Evolutionary conservation across 2,797 vertebrate species (phyloP), one percentile per base, ranked within the genome.

Genomic region (Trachops cirrhosus): DNA sequence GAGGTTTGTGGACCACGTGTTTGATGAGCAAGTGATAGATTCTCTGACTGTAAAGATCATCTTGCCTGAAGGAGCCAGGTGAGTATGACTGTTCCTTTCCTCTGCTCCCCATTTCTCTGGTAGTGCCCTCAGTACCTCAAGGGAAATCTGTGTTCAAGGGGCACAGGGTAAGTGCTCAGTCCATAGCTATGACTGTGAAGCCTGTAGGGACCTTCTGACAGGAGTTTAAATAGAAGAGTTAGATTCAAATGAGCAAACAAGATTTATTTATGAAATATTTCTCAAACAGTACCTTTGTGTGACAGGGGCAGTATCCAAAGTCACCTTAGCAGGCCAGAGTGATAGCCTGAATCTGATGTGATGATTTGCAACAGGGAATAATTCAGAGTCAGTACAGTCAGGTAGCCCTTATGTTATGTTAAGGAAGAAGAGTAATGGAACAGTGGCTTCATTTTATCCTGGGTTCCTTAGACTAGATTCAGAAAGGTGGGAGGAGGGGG

Each of bases 21-120:
- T 99, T 93, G 99, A 99, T 83, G 99, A 99, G 93, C 99, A 99
- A 97, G 99, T 99, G 80, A 99, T 99, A 1, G 99, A 99, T 95
- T 98, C 98, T 14, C 98, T 99, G 94, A 99, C 99, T 0, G 99
- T 99, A 95, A 99, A 99, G 98, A 99, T 99, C 5, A 99, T 99
- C 97, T 98, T 99, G 59, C 99, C 99, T 29, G 99, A 99, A 98
- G 99, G 99, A 50, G 99, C 99, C 97, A 99, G 99, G 99, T 99
- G 97, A 98, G 99, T 98, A 62, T 71, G 32, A 34, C 67, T 91
- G 6, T 34, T 89, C 41, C n/a, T 44, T 34, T 62, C 22, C 26
- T 32, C 9, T 50, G 4, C 19, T 12, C 29, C n/a, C 41, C 14
- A 0, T 44, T 24, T 57, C 70, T 44, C 41, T 18, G 41, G 2